Evolutionary conservation across 2,797 vertebrate species (phyloP), one percentile per base, ranked within the genome.

Genomic region (Fundulus diaphanus): DNA sequence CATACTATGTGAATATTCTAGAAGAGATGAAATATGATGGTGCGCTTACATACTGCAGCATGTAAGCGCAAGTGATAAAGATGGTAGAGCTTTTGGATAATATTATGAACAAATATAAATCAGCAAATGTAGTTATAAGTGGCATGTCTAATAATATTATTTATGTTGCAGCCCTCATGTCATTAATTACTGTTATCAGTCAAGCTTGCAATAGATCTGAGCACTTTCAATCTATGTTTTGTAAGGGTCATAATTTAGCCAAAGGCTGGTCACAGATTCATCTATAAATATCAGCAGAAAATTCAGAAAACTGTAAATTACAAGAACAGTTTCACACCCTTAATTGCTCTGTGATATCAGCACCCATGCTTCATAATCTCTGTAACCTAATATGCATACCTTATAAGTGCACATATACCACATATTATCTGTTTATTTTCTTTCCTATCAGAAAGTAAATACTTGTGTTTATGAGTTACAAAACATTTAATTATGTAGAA

Each of bases 241-340:
- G 24, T 42, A n/a, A 42, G 12, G 37, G n/a, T 66, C 63, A 66
- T 27, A 66, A n/a, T 42, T 16, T 27, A 13, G 63, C 35, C 24
- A 42, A 44, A 42, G 4, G 37, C 44, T 44, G 63, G 12, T n/a
- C 40, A 18, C 24, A 27, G 63, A 44, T 37, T 16, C 13, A 6
- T 16, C 63, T 66, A 66, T 66, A 44, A 66, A 44, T 66, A 37
- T 51, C 49, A 56, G n/a, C 54, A 56, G n/a, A 5, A 24, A 52
- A 52, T 52, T n/a, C 8, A n/a, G n/a, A 52, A 52, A 52, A 52
- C 51, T n/a, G 35, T 63, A 27, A 42, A 42, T 66, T 40, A 66
- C 24, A 44, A 5, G 24, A 66, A 42, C 63, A 66, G 22, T n/a
- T 66, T 66, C 37, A 66, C 37, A 44, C 37, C 37, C 42, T 16